These are phyloP conservation scores for Acronicta alni DNA, from an alignment of 2,888 invertebrate species.

Conservation along the genomic window DNA sequence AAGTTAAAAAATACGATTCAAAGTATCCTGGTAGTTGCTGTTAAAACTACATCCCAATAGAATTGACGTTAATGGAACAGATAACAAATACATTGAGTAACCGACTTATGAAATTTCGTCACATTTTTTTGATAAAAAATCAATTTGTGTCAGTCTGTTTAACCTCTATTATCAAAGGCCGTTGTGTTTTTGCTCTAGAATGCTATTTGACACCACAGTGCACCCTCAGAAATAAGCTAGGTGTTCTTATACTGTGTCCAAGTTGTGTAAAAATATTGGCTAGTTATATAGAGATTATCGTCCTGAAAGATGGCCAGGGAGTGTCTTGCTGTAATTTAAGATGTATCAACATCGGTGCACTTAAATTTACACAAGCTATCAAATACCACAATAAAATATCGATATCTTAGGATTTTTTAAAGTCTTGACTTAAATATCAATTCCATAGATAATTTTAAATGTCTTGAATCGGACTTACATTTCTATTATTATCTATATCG, in stretches of 20 bases:
- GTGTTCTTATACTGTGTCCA: too few relatives aligned
- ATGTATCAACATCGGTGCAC: too few relatives aligned
- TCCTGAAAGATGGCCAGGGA: too few relatives aligned
- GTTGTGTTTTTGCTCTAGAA: slow-evolving; percentile 46
- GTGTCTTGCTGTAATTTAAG: too few relatives aligned
- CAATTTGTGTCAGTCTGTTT: slow-evolving; percentile 82
- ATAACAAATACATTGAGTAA: slow-evolving; percentile 79
- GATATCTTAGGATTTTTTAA: neutral
- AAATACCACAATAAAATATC: too few relatives aligned
- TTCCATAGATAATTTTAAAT: slow-evolving; percentile 12
- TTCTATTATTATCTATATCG: slow-evolving; percentile 43
- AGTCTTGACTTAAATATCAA: slow-evolving; percentile 7
- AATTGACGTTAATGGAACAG: slow-evolving; percentile 76
- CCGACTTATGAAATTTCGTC: slow-evolving; percentile 75
- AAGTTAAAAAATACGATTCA: too few relatives aligned
- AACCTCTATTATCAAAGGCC: slow-evolving; percentile 58
- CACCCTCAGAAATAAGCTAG: slow-evolving; percentile 25
- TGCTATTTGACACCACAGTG: slow-evolving; percentile 32
- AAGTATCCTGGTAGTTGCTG: neutral
- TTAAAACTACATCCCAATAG: slow-evolving; percentile 61
- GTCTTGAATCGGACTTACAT: slow-evolving; percentile 20
- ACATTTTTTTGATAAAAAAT: slow-evolving; percentile 81
- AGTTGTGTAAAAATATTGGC: too few relatives aligned
- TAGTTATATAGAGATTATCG: too few relatives aligned
- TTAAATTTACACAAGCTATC: too few relatives aligned